phyloP scores from a whole-genome alignment of 2,888 invertebrate genomes.

The Xanthostigma xanthostigma region DNA sequence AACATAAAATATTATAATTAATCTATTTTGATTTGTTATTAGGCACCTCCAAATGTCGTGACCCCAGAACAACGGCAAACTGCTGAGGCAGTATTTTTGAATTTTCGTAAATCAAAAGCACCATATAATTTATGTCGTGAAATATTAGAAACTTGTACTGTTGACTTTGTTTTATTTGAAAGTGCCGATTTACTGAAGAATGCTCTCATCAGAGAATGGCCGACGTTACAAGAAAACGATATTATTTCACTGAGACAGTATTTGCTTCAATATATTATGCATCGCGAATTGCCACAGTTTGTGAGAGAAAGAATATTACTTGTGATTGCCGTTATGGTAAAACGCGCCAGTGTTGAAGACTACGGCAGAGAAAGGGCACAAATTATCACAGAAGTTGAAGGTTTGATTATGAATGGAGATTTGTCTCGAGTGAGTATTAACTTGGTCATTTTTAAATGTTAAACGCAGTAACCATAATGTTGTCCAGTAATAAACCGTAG shows the following conservation, averaged over 20 bases:
- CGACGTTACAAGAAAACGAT: conserved; percentile 48
- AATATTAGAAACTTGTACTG: conserved; percentile 55
- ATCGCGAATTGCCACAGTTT: conserved; percentile 54
- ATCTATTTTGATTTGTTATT: conserved; percentile 15
- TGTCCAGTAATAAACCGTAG: too few relatives aligned
- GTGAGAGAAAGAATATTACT: conserved; percentile 58
- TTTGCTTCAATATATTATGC: conserved; percentile 60
- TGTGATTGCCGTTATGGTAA: conserved; percentile 76
- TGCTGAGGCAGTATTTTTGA: conserved; percentile 69
- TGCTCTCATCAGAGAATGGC: conserved; percentile 75
- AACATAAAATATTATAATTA: conserved; percentile 5
- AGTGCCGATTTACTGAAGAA: conserved; percentile 68
- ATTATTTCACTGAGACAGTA: conserved; percentile 59
- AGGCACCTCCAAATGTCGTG: conserved; percentile 70
- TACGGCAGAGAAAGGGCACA: conserved; percentile 49
- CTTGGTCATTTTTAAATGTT: background rate
- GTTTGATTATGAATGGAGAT: conserved; percentile 55
- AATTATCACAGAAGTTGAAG: conserved; percentile 58
- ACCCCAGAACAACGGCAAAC: conserved; percentile 61
- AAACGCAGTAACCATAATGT: too few relatives aligned
- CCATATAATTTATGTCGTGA: conserved; percentile 69
- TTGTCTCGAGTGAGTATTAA: conserved; percentile 35
- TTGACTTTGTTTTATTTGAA: conserved; percentile 77
- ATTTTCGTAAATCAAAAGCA: conserved; percentile 65
- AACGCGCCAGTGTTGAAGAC: conserved; percentile 66